Conservation (phyloP, 2,797 vertebrate species). For the Eutrigla gurnardus region DNA sequence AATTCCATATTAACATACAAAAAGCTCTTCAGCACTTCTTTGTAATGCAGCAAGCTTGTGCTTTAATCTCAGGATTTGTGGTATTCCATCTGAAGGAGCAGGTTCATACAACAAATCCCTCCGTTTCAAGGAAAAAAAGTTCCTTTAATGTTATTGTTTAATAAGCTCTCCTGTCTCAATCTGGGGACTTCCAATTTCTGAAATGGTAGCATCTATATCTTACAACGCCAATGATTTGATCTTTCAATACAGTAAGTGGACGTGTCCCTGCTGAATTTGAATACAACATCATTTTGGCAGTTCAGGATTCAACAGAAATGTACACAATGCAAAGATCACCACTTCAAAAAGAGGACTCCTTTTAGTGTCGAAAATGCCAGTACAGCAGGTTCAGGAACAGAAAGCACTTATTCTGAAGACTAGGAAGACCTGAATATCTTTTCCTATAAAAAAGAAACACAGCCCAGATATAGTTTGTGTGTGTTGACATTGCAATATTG, state of each 20-base stretch:
- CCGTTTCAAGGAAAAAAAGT: constrained; percentile 62
- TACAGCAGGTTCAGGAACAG: constrained; percentile 97
- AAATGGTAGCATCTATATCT: constrained; percentile 62
- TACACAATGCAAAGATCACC: constrained; percentile 78
- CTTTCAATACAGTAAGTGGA: constrained; percentile 74
- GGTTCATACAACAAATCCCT: constrained; percentile 77
- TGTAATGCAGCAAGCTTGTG: constrained; percentile 86
- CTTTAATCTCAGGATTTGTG: constrained; percentile 83
- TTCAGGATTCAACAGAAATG: constrained; percentile 82
- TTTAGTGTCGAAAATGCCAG: constrained; percentile 89
- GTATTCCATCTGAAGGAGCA: constrained; percentile 53
- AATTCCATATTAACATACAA: constrained; percentile 77
- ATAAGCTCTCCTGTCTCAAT: constrained; percentile 66
- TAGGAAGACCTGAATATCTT: constrained; percentile 99
- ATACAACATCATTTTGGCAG: constrained; percentile 85
- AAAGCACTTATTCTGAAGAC: constrained; percentile 99
- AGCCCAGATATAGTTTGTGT: constrained; percentile 83
- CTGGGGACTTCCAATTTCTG: constrained; percentile 62
- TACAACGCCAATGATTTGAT: constrained; percentile 73
- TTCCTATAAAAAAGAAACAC: constrained; percentile 89
- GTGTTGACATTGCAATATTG: constrained; percentile 90
- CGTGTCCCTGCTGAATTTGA: constrained; percentile 80
- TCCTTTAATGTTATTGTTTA: constrained; percentile 70
- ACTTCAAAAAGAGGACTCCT: constrained; percentile 89
- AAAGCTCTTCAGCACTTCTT: constrained; percentile 80